These are phyloP conservation scores for Papilio protenor DNA, from an alignment of 2,888 invertebrate genomes.

Conservation along the genomic window DNA sequence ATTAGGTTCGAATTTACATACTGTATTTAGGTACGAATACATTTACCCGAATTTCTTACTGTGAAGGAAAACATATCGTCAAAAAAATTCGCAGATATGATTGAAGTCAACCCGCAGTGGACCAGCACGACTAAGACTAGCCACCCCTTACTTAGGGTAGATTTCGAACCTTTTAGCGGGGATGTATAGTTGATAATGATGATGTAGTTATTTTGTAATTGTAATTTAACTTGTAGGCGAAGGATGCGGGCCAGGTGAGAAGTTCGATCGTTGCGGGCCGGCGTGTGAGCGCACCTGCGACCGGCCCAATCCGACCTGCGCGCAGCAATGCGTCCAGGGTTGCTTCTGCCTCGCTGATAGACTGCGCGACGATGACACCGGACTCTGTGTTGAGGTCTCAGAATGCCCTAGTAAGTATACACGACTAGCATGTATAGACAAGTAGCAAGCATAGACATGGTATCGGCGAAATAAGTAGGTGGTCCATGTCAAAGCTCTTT, in stretches of 20 bases:
- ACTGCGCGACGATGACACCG: conserved; percentile 59
- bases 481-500: neutral
- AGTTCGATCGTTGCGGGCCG: conserved; percentile 60
- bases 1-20: too few relatives aligned
- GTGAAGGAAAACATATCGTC: too few relatives aligned
- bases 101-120: too few relatives aligned
- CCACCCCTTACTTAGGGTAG: too few relatives aligned
- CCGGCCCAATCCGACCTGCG: conserved; percentile 63
- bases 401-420: conserved; percentile 65
- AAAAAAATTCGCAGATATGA: too few relatives aligned
- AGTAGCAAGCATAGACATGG: neutral
- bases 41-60: too few relatives aligned
- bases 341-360: conserved; percentile 67
- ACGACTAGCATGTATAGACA: neutral
- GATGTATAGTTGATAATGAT: neutral
- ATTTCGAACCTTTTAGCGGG: too few relatives aligned
- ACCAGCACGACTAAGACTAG: too few relatives aligned
- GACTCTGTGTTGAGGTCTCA: conserved; percentile 64
- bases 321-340: conserved; percentile 62
- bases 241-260: conserved; percentile 56
- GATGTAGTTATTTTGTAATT: neutral
- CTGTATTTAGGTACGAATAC: too few relatives aligned
- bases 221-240: neutral
- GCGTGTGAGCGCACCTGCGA: conserved; percentile 67
- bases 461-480: too few relatives aligned